Base-by-base conservation (phyloP, 2,888 invertebrate genomes). In the Cenopis cana region DNA sequence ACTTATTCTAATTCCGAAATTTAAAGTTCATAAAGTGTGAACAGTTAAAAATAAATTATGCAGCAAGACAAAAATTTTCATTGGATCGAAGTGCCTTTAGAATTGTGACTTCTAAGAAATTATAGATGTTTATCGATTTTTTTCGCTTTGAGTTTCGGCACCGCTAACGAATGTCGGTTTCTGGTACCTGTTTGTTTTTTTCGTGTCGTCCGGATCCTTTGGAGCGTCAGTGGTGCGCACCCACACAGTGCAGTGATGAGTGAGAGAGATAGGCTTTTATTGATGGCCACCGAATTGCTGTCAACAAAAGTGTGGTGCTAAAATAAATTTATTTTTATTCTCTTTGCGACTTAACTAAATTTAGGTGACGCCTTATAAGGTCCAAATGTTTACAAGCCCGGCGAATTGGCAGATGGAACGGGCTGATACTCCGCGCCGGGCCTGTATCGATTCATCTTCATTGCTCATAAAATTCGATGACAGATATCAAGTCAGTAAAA, bases 111-210 rank as follows among this genome's bases (percentile, higher is more conserved):
- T 93, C 93, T 88, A 76, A 85, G 93, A 92, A 92, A 85, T 87
- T 84, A 88, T 85, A 85, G 91, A 91, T 92, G 79, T 74, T 82
- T 89, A 91, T 92, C 92, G 82, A 80, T 79, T 82, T 84, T 55
- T 85, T 88, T 87, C 85, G 85, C 88, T 90, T 89, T 88, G 86
- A 84, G 85, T 82, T 81, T 82, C 85, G 84, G 85, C 84, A 87
- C 88, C 89, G 88, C 91, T 91, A 90, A 92, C 92, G 89, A 91
- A 91, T 83, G 82, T 80, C 76, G 84, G 80, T 82, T 81, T 82
- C 46, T 80, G 81, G 83, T 89, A 89, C 90, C 90, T 90, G 89
- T 89, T 86, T 84, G 78, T 84, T 86, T 89, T 90, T 88, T 87
- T 33, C 77, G 52, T 66, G 49, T 80, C 76, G 76, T 74, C 76